Conservation (phyloP, 2,888 invertebrate species). For the Hydropsyche betteni region DNA sequence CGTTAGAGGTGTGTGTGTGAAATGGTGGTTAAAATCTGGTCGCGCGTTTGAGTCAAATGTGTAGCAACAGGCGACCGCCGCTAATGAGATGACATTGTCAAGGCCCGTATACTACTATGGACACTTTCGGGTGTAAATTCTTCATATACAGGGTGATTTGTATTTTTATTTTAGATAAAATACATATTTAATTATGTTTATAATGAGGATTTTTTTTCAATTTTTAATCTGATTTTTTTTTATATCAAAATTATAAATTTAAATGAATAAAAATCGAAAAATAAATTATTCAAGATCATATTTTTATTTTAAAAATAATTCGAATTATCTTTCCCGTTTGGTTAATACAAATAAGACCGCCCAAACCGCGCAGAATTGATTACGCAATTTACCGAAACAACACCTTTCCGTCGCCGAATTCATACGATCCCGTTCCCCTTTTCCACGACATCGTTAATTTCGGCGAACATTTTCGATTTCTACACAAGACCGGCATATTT, state of each 20-base stretch:
- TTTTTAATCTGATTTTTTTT: no score
- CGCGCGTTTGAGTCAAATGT: constrained; percentile 40
- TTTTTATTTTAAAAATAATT: no score
- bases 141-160: background rate
- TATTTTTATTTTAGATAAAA: background rate
- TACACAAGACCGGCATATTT: background rate
- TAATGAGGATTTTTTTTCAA: no score
- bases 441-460: constrained; percentile 23
- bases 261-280: no score
- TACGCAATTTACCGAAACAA: constrained; percentile 3
- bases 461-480: constrained; percentile 16
- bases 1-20: constrained; percentile 23
- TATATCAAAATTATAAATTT: no score
- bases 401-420: constrained; percentile 9
- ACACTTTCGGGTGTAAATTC: constrained; percentile 10
- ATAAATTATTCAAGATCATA: no score
- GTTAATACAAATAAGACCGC: background rate
- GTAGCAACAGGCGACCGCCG: constrained; percentile 39
- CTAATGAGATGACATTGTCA: constrained; percentile 48
- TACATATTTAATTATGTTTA: no score
- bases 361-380: constrained; percentile 4
- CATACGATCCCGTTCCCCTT: background rate
- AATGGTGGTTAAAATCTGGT: background rate
- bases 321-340: no score
- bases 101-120: constrained; percentile 3